Evolutionary conservation across 2,888 invertebrate genomes (phyloP), one percentile per base, ranked within the genome.

Genomic region (Seira ritae): DNA sequence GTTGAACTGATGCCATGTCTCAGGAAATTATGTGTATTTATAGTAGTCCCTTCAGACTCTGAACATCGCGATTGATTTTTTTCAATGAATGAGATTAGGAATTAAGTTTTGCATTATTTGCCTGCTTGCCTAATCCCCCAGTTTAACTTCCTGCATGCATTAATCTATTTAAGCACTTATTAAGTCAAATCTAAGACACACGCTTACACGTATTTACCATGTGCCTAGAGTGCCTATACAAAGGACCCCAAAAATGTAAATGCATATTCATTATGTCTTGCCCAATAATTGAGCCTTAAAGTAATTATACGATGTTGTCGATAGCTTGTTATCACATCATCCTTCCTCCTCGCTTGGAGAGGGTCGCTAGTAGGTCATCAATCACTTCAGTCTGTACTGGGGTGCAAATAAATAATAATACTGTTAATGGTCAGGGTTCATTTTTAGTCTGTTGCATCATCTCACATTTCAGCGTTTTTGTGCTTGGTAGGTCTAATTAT

Each of bases 1-100:
- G 50, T 50, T 50, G 50, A 50, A 50, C 50, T 50, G 50, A 50
- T 50, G 15, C 3, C 50, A 50, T 50, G 50, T 50, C 50, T 50
- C 50, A 50, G 50, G 50, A 50, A 50, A 12, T 50, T n/a, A 2
- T 50, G 50, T 15, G 50, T 50, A 50, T 50, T 50, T 50, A 50
- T 50, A 50, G 15, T 50, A 50, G 17, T 50, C 12, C 50, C 31
- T 31, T n/a, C n/a, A n/a, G 12, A 42, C 4, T 42, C 12, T 12
- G 6, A n/a, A 50, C 50, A 8, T 50, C 17, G n/a, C n/a, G n/a
- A 50, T 50, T 50, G 50, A 3, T n/a, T 50, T 2, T n/a, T n/a
- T 50, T 50, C 3, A 50, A 3, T 50, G 17, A 50, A 50, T 12
- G 50, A 50, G 3, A 50, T 50, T n/a, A 8, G 17, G 17, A 2